Evolutionary conservation across 37 sponge, comb jelly and placozoan genomes (phyloP), one percentile per base, ranked within the genome.

Genomic region (Dysidea cf. avara): DNA sequence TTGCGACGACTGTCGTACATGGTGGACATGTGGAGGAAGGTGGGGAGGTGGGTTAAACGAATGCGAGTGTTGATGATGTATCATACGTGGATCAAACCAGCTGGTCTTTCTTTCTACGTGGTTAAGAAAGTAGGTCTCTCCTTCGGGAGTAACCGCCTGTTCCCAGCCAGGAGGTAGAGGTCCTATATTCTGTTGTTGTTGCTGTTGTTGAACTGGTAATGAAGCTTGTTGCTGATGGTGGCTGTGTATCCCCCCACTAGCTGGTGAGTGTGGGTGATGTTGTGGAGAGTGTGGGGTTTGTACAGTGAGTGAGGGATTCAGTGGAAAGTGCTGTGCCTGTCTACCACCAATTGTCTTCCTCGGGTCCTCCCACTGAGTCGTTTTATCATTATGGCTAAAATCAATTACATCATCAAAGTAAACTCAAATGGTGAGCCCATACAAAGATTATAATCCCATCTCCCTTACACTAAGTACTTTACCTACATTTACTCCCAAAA

Each of bases 311-410:
- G 52, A 16, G 5, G 46, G 46, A 9, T 43, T 43, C 9, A 43
- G 9, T 12, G 46, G 46, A 9, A 43, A 43, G 9, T 9, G 46
- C 46, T 43, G 46, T 9, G 5, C 7, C 9, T 43, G 46, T 2
- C 54, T 26, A 9, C 57, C 36, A 32, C 53, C 35, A 63, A 75
- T 61, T 34, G 69, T 25, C 68, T 87, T 87, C 20, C 89, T 73
- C 13, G 89, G 89, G 50, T 88, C 89, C 43, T 88, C 82, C 89
- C 89, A 88, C 22, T 78, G 78, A 18, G 89, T 88, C 0, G 83
- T 82, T 40, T 76, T 64, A 18, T 61, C 74, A 64, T 79, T 79
- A 55, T 88, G 89, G 65, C 89, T 88, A 73, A 0, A 77, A 56
- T 2, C 31, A 17, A 61, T 34, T 28, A 61, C 63, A 61, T 28